Base-by-base conservation (phyloP, 2,113 vertebrate genomes). In the Ophthalmolycus amberensis region DNA sequence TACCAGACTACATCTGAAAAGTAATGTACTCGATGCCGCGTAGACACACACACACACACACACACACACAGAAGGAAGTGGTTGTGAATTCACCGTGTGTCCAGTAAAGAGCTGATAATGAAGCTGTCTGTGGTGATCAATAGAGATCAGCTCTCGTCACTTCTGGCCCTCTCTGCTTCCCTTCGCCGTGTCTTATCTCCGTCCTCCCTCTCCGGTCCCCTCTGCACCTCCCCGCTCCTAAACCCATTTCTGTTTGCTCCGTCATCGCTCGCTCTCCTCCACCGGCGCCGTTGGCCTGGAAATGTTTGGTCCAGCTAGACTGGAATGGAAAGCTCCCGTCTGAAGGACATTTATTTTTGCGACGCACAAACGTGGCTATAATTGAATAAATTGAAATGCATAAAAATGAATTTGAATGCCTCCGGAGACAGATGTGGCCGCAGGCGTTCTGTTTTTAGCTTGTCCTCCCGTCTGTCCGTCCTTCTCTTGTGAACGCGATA, bases 81-180 rank as follows among this genome's bases (percentile, higher is more conserved):
- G 75, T 87, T 88, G 82, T 71, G 83, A 75, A 93, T 92, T 90
- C 86, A 88, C 54, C 1, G 16, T 82, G 85, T 89, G 84, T 88
- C 86, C 89, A 85, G 87, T 91, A 88, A 56, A 92, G 84, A 89
- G 90, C 87, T 89, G 88, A 90, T 92, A 94, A 92, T 93, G 84
- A 93, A 93, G 91, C 88, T 91, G 88, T 93, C 91, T 88, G 90
- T 67, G 83, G 84, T 92, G 89, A 93, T 94, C 91, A 93, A 93
- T 93, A 93, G 80, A 89, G 86, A 91, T 91, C 90, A 85, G 46
- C 83, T 83, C 81, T 83, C 82, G 81, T 90, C 89, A 83, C 85
- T 86, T 89, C 66, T 10, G 52, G 74, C 82, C 74, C 68, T 83
- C 82, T 73, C 87, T 18, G 38, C 85, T 59, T 77, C 60, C 80